Evolutionary conservation across 2,113 vertebrate species (phyloP).

Genomic region (Mystacornis crossleyi): DNA sequence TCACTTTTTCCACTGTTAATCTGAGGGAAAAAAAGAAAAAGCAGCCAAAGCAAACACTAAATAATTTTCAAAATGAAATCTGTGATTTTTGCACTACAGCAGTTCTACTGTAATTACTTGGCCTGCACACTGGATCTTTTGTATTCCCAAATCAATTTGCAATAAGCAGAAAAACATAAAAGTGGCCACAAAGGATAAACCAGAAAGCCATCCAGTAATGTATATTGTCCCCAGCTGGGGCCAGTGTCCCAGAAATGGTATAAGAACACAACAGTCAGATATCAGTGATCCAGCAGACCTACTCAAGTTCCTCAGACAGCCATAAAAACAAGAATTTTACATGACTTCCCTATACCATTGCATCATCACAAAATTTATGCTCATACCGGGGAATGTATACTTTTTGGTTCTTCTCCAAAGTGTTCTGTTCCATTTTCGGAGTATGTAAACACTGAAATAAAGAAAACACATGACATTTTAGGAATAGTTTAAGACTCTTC

Average conservation of each 20-base stretch:
- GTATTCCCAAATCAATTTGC: neutral
- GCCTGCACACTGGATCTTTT: neutral
- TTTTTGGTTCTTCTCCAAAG: conserved; percentile 81
- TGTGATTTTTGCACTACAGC: neutral
- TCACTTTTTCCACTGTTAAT: neutral
- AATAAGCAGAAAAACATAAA: neutral
- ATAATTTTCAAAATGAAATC: neutral
- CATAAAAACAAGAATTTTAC: neutral
- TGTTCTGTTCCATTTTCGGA: conserved; percentile 88
- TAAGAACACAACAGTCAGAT: neutral
- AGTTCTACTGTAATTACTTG: neutral
- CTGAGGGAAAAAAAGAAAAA: neutral
- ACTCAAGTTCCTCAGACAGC: neutral
- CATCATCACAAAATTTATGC: neutral
- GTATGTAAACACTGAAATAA: conserved; percentile 86
- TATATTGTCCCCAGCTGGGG: neutral
- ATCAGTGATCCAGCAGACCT: neutral
- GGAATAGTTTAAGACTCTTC: neutral
- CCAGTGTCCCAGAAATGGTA: neutral
- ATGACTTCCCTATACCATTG: neutral
- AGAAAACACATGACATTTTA: conserved; percentile 43
- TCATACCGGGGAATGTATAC: conserved; percentile 75
- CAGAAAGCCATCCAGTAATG: neutral
- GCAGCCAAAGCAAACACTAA: neutral
- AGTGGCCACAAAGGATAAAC: neutral